These are phyloP conservation scores for Lasius platythorax DNA, from an alignment of 2,888 invertebrate species.

Conservation along the genomic window DNA sequence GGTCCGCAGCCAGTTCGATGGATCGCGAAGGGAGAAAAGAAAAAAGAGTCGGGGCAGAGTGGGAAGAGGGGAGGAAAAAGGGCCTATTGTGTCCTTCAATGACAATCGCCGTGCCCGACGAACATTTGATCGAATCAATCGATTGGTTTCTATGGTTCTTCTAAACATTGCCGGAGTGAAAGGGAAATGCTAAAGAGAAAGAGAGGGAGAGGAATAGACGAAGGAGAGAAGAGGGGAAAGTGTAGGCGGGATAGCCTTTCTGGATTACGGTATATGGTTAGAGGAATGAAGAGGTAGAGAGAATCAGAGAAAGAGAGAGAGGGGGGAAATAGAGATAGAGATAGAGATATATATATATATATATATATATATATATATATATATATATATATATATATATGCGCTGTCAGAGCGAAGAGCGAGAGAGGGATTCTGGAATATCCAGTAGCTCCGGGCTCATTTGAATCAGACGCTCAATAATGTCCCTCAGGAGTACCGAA, in stretches of 20 bases:
- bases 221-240: not conserved
- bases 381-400: not conserved
- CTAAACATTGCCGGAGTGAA: slow-evolving; percentile 72
- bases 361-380: not conserved
- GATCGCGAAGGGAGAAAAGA: slow-evolving; percentile 60
- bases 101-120: slow-evolving; percentile 80
- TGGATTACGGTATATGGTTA: slow-evolving; percentile 12
- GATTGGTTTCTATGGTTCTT: slow-evolving; percentile 81
- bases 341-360: not conserved
- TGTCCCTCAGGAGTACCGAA: slow-evolving; percentile 79
- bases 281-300: slow-evolving; percentile 26
- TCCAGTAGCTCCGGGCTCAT: slow-evolving; percentile 79
- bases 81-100: slow-evolving; percentile 82
- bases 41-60: slow-evolving; percentile 54
- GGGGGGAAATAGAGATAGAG: slow-evolving; percentile 25
- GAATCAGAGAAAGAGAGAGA: slow-evolving; percentile 27
- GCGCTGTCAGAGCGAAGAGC: slow-evolving; percentile 31
- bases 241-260: slow-evolving; percentile 27
- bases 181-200: not conserved
- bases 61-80: slow-evolving; percentile 61
- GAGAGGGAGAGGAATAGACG: slow-evolving; percentile 40
- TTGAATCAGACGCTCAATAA: slow-evolving; percentile 82
- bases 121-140: slow-evolving; percentile 84
- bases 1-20: slow-evolving; percentile 55
- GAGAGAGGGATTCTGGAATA: slow-evolving; percentile 64